Base-by-base conservation (phyloP, 2,113 vertebrate species). In the Bostrychus sinensis region DNA sequence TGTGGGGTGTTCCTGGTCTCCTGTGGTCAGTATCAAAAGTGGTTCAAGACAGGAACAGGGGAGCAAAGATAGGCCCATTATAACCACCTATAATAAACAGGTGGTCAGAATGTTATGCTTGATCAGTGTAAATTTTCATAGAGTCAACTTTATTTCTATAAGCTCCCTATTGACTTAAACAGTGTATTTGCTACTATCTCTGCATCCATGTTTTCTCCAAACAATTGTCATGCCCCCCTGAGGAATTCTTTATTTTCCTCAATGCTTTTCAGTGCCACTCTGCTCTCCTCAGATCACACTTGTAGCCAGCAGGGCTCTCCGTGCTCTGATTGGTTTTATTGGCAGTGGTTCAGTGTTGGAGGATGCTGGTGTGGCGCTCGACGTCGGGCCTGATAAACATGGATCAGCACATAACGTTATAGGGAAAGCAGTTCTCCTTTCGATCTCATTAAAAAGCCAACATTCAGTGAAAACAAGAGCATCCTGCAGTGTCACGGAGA, bases 291-390 rank as follows among this genome's bases (percentile, higher is more conserved):
- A 32, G 73, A 45, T 46, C 56, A 20, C 5, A 28, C 38, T 59
- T 8, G 67, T 82, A 50, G 45, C 38, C 74, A 77, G 82, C 63
- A 58, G 59, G 36, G 46, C 66, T 75, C 74, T 78, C 77, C 70
- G 66, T 1, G 77, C 83, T 89, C 86, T 76, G 83, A 87, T 87
- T 82, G 84, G 76, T 80, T 89, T 82, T 79, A 83, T 72, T 89
- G 88, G 75, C 84, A 77, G 83, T 5, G 6, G 70, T 81, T 83
- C 72, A 80, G 72, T 45, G 56, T 56, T 50, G 56, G 78, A 82
- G 76, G 67, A 86, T 77, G 80, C 76, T 28, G 50, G 55, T 17
- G 13, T 66, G 68, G 67, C 81, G 86, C 62, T 77, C 4, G 56
- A 70, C 83, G 81, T 70, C 58, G 68, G 72, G 71, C 75, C 70